Evolutionary conservation across 2,113 vertebrate species (phyloP).

Genomic region (Callithrix jacchus): DNA sequence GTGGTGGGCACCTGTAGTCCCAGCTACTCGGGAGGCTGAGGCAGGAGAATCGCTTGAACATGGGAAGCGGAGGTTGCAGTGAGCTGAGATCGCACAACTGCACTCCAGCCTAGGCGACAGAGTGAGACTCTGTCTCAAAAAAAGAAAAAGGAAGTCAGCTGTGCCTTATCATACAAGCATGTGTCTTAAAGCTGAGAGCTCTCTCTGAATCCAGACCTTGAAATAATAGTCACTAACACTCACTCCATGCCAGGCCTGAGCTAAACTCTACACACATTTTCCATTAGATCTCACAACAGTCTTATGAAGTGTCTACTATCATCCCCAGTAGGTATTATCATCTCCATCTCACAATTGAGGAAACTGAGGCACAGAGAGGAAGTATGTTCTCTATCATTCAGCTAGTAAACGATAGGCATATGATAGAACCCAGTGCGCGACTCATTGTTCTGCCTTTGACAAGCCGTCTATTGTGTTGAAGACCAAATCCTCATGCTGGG

Average conservation of each 20-base stretch:
- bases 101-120: no score
- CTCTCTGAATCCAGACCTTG: neutral
- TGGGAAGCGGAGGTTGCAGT: no score
- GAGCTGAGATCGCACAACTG: no score
- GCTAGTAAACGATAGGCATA: neutral
- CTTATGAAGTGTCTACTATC: neutral
- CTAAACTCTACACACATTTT: neutral
- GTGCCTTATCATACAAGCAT: neutral
- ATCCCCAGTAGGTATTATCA: neutral
- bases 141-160: neutral
- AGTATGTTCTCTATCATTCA: neutral
- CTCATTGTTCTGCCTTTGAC: neutral
- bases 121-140: no score
- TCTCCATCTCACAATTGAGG: neutral
- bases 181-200: neutral
- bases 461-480: neutral
- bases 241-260: neutral
- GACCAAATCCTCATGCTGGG: neutral
- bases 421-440: neutral
- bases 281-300: neutral
- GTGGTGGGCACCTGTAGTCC: no score
- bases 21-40: no score
- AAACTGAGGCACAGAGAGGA: neutral
- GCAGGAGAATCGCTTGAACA: no score
- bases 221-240: neutral